Evolutionary conservation across 2,113 vertebrate genomes (phyloP), one percentile per base, ranked within the genome.

Genomic region (Onychostoma macrolepis): DNA sequence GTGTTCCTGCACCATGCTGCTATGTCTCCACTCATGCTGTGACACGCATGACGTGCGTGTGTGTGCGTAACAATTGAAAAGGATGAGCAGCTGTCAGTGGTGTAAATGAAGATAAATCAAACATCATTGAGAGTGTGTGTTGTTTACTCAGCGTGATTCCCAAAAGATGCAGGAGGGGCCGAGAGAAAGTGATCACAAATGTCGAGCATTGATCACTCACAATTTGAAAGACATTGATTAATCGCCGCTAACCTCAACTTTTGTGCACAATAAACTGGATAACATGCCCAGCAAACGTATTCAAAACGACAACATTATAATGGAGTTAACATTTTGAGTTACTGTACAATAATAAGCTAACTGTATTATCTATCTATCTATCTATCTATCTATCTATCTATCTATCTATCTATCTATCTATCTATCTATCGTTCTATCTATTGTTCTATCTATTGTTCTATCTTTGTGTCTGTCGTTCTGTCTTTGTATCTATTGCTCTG

Each of bases 31-130:
- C 43, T 72, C 85, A 77, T 85, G 77, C 85, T 89, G 88, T 81
- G 88, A 89, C 88, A 89, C 38, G 58, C 83, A 85, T 85, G 86
- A 89, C 45, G 80, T 53, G 38, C 43, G 28, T 77, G 88, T 71
- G 28, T 50, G 63, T 48, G 72, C 43, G 67, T 85, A 87, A 79
- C 85, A 79, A 85, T 81, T 78, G 87, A 80, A 88, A 88, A 83
- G 74, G 85, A 90, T 87, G 83, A 83, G 83, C 87, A 86, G 83
- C 85, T 90, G 89, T 87, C 89, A 90, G 75, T 41, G 41, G 72
- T 81, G 83, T 89, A 89, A 90, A 90, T 89, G 87, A 89, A 90
- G 89, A 90, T 89, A 80, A 90, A 90, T 87, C 87, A 87, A 69
- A 84, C 76, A 50, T 80, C 79, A 65, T 56, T 13, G 75, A 43